Evolutionary conservation across 2,797 vertebrate genomes (phyloP).

Genomic region (Sylvilagus floridanus): DNA sequence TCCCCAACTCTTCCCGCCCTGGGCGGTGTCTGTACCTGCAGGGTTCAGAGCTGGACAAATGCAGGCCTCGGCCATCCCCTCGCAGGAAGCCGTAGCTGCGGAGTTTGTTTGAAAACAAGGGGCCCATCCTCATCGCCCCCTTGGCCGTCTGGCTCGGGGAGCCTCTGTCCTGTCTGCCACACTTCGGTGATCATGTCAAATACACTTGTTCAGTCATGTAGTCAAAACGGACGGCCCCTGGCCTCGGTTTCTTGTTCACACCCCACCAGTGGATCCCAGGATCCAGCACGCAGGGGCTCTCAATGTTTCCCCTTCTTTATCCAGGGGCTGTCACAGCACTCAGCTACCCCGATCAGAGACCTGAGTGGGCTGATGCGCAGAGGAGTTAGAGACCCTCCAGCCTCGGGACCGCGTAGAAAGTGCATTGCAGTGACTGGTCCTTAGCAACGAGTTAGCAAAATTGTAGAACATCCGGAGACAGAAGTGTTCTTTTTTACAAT

Average conservation of each 20-base stretch:
- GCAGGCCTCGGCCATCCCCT: neutral
- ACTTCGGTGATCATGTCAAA: neutral
- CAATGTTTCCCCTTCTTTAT: neutral
- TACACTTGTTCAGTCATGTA: neutral
- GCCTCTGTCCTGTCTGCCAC: neutral
- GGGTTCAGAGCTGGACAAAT: neutral
- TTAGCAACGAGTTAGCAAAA: neutral
- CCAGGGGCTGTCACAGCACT: neutral
- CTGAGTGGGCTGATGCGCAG: no score
- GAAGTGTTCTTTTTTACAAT: neutral
- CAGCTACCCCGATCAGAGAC: neutral
- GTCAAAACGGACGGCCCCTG: neutral
- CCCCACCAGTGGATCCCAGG: neutral
- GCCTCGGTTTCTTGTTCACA: fast-evolving
- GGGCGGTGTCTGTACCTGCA: neutral
- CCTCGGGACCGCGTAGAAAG: neutral
- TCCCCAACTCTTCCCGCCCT: fast-evolving
- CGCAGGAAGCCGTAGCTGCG: neutral
- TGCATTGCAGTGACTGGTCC: neutral
- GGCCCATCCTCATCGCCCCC: fast-evolving
- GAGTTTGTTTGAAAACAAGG: neutral
- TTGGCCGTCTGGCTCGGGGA: neutral
- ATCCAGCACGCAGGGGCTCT: fast-evolving
- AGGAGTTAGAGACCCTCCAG: neutral
- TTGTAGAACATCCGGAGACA: conserved; percentile 39